A percentile compares a stretch with the other conserved stretches of the same genome.
Evolutionary conservation across 2,797 vertebrate genomes (phyloP).

Genomic region (Dallia pectoralis): DNA sequence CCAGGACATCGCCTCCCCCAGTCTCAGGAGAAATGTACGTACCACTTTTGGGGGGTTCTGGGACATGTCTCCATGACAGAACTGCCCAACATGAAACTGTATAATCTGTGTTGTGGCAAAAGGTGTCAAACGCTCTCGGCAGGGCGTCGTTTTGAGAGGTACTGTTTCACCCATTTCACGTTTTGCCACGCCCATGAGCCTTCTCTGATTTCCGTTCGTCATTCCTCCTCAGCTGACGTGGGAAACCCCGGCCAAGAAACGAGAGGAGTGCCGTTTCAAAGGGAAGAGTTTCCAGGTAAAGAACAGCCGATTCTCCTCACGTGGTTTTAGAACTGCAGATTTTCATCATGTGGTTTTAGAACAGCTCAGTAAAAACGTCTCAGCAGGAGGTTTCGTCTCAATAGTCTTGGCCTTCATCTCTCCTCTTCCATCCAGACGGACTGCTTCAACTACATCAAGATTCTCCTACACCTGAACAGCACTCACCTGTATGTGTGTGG

Average conservation of each 20-base stretch:
- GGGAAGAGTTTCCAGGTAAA: conserved; percentile 89
- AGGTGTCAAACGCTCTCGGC: too few relatives aligned
- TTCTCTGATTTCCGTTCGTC: background rate
- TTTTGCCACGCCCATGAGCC: too few relatives aligned
- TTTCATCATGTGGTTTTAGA: background rate
- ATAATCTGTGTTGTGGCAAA: too few relatives aligned
- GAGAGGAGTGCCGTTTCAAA: conserved; percentile 90
- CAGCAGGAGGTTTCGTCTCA: background rate
- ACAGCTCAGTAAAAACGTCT: background rate
- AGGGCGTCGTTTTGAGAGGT: too few relatives aligned
- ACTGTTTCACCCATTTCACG: too few relatives aligned
- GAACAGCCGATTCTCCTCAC: background rate
- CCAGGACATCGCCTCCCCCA: conserved; percentile 74
- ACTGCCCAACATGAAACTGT: too few relatives aligned
- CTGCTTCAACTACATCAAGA: conserved; percentile 96
- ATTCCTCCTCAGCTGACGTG: conserved; percentile 78
- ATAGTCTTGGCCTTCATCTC: conserved; percentile 2
- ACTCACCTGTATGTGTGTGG: conserved; percentile 91
- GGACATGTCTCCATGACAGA: too few relatives aligned
- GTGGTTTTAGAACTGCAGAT: background rate
- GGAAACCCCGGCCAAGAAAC: conserved; percentile 83
- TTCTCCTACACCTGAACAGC: conserved; percentile 86
- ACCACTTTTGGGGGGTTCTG: background rate
- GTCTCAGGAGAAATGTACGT: conserved; percentile 54
- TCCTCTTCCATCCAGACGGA: conserved; percentile 77